Evolutionary conservation across 2,888 invertebrate species (phyloP).

Genomic region (Hylaea fasciaria): DNA sequence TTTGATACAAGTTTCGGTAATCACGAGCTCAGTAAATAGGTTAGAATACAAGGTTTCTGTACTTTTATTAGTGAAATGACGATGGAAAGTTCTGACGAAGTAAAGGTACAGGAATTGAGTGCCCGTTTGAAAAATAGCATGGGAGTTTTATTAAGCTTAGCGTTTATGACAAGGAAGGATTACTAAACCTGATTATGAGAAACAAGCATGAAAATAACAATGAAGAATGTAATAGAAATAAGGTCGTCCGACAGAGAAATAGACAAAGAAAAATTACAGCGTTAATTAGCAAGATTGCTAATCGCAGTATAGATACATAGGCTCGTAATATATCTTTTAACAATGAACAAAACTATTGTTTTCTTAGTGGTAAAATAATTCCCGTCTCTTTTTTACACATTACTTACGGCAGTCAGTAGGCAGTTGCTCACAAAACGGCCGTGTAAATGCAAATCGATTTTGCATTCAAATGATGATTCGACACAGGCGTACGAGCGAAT

Average conservation of each 20-base stretch:
- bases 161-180: slow-evolving; percentile 12
- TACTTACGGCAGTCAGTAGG: slow-evolving; percentile 37
- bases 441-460: slow-evolving; percentile 75
- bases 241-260: neutral
- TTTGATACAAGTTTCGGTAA: slow-evolving; percentile 68
- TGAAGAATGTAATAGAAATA: neutral
- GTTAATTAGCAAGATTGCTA: too few relatives aligned
- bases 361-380: too few relatives aligned
- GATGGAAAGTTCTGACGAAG: slow-evolving; percentile 38
- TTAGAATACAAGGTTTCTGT: slow-evolving; percentile 43
- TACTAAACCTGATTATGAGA: slow-evolving; percentile 8
- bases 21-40: slow-evolving; percentile 54
- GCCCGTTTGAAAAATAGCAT: slow-evolving; percentile 32
- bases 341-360: too few relatives aligned
- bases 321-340: too few relatives aligned
- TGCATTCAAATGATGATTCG: slow-evolving; percentile 76
- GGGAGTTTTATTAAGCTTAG: slow-evolving; percentile 25
- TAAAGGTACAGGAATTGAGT: slow-evolving; percentile 37
- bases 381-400: too few relatives aligned
- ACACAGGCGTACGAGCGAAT: slow-evolving; percentile 58
- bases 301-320: too few relatives aligned
- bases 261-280: too few relatives aligned
- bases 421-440: slow-evolving; percentile 61
- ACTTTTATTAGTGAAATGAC: slow-evolving; percentile 38
- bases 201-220: neutral